Evolutionary conservation across 1,140 invertebrate species (phyloP), one percentile per base, ranked within the genome.

Genomic region (Trichomalopsis sarcophagae): DNA sequence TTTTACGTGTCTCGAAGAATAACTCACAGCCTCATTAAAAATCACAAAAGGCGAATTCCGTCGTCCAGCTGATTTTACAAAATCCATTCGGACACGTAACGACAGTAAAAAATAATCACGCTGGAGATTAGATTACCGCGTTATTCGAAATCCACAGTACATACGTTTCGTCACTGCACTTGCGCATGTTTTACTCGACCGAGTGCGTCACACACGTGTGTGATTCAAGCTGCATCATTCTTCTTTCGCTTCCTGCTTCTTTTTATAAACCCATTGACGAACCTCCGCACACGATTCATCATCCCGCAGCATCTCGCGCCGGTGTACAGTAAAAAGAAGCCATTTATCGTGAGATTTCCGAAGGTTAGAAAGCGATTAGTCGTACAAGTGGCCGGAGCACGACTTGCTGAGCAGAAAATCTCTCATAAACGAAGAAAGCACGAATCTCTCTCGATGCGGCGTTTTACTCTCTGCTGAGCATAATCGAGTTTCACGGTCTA

Each of bases 401-500:
- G 47, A 74, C 17, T 62, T 62, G 1, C 50, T 27, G 11, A 71
- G 66, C 47, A 40, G 44, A 84, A 84, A 84, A 84, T 81, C 40
- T 33, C 62, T 77, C 11, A 23, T 82, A 69, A 82, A 44, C 40
- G 74, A 85, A 81, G 55, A 81, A 81, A 85, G 84, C 79, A 81
- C 69, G 55, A 73, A 75, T 62, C 30, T 21, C 30, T 21, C 40
- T 69, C 44, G 33, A 78, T 71, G 36, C 6, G 10, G 27, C 78
- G 30, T 76, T 84, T 71, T 62, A 77, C 71, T 81, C 44, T 66
- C 62, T 36, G 55, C 62, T 36, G 69, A 50, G 74, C 79, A 77
- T 81, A 81, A 85, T 81, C 79, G 73, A 85, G 74, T 85, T 81
- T 82, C 55, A 77, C 74, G 84, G 50, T 81, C 84, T 77, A 84